Evolutionary conservation across 1,140 invertebrate genomes (phyloP).

Genomic region (Leptoteleia sp.): DNA sequence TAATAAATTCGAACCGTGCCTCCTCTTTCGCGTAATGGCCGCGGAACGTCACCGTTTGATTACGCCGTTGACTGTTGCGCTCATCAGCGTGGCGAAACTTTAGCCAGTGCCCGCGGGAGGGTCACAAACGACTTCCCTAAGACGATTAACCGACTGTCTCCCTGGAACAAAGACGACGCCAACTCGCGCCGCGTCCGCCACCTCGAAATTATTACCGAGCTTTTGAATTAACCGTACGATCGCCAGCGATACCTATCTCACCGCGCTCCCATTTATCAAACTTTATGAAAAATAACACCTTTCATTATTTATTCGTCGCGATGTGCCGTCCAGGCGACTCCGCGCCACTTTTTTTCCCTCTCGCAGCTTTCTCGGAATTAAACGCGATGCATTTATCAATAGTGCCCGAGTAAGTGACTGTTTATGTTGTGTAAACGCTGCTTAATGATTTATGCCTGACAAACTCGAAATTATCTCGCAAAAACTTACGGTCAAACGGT

Average conservation of each 20-base stretch:
- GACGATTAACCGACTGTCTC: conserved; percentile 53
- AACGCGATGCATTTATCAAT: conserved; percentile 40
- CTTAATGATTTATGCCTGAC: conserved; percentile 34
- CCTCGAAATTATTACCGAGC: conserved; percentile 41
- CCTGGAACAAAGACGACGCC: conserved; percentile 40
- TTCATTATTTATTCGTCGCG: conserved; percentile 43
- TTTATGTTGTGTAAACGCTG: conserved; percentile 19
- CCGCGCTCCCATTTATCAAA: conserved; percentile 33
- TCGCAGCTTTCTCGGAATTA: conserved; percentile 38
- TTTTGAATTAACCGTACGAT: conserved; percentile 37
- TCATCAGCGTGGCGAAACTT: conserved; percentile 59
- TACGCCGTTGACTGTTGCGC: conserved; percentile 39
- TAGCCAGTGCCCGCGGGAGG: conserved; percentile 29
- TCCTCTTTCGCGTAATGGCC: conserved; percentile 54
- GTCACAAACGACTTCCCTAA: conserved; percentile 47
- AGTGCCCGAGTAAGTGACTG: conserved; percentile 15
- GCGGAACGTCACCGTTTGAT: conserved; percentile 56
- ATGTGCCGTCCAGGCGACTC: conserved; percentile 14
- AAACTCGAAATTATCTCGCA: no score
- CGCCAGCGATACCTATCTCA: conserved; percentile 27
- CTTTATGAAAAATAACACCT: conserved; percentile 33
- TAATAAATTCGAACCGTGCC: conserved; percentile 64
- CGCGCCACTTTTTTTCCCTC: conserved; percentile 11
- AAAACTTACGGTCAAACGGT: no score
- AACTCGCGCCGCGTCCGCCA: conserved; percentile 10